phyloP scores from a whole-genome alignment of 2,888 invertebrate species.

The Brenthis daphne region DNA sequence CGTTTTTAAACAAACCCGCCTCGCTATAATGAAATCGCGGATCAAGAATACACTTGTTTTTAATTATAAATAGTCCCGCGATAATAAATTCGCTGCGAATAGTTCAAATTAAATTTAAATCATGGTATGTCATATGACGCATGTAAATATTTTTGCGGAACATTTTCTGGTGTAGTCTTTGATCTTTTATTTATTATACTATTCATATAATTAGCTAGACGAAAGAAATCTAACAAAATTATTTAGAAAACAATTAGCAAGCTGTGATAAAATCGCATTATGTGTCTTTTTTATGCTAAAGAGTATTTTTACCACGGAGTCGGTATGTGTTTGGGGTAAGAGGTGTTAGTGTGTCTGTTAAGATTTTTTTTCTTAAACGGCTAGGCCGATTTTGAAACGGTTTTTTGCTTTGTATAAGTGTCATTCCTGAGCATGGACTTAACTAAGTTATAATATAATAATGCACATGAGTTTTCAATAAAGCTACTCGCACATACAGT shows the following conservation, averaged over 20 bases:
- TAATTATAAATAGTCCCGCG: slow-evolving; percentile 40
- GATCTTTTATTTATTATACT: slow-evolving; percentile 20
- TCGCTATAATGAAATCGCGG: slow-evolving; percentile 43
- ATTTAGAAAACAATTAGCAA: slow-evolving; percentile 18
- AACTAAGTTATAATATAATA: too few relatives aligned
- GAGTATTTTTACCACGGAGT: neutral
- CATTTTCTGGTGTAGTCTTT: neutral
- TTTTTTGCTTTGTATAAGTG: too few relatives aligned
- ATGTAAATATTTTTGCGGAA: slow-evolving; percentile 12
- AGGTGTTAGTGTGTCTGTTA: too few relatives aligned
- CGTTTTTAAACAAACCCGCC: slow-evolving; percentile 57
- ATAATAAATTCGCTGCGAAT: slow-evolving; percentile 34
- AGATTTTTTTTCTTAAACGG: too few relatives aligned
- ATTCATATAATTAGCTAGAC: slow-evolving; percentile 17
- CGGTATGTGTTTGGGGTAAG: too few relatives aligned
- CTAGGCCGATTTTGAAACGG: too few relatives aligned
- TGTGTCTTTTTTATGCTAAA: neutral
- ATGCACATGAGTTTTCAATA: too few relatives aligned
- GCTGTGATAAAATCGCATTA: slow-evolving; percentile 6
- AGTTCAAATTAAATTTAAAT: slow-evolving; percentile 14
- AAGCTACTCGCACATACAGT: too few relatives aligned
- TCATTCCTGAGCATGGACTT: too few relatives aligned
- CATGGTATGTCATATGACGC: slow-evolving; percentile 18
- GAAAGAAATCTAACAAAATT: slow-evolving; percentile 5
- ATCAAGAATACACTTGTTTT: slow-evolving; percentile 44